phyloP scores from a whole-genome alignment of 2,797 vertebrate genomes.

The Tiaroga cobitis region DNA sequence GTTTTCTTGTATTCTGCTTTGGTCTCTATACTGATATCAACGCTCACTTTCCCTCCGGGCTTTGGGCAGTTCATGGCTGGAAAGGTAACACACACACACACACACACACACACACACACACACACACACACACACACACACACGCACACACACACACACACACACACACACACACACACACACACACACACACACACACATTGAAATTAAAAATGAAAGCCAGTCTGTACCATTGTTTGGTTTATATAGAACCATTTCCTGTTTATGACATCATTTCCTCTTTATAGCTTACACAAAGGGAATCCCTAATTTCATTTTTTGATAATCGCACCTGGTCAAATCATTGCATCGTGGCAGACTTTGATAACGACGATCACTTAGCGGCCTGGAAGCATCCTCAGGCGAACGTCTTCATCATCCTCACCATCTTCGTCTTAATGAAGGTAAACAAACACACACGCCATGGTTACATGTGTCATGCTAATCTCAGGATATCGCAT shows the following conservation, averaged over 20 bases:
- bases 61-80: slow-evolving; percentile 90
- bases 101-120: background rate
- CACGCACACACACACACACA: background rate
- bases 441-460: slow-evolving; percentile 77
- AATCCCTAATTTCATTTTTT: slow-evolving; percentile 90
- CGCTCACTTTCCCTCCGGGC: slow-evolving; percentile 92
- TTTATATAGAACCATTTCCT: background rate
- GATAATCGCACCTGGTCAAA: slow-evolving; percentile 95
- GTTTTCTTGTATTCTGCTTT: slow-evolving; percentile 91
- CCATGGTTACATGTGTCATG: background rate
- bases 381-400: slow-evolving; percentile 90
- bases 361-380: slow-evolving; percentile 83
- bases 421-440: slow-evolving; percentile 93
- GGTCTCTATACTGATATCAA: slow-evolving; percentile 91
- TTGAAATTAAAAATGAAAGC: background rate
- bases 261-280: background rate
- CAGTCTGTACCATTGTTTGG: background rate
- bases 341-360: slow-evolving; percentile 85
- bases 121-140: background rate
- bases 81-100: background rate
- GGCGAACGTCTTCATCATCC: slow-evolving; percentile 90
- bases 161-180: background rate
- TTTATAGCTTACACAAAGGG: slow-evolving; percentile 91
- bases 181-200: no score
- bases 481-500: background rate